These are phyloP conservation scores for Mus spretus DNA, from an alignment of 2,797 vertebrate genomes.

Conservation along the genomic window DNA sequence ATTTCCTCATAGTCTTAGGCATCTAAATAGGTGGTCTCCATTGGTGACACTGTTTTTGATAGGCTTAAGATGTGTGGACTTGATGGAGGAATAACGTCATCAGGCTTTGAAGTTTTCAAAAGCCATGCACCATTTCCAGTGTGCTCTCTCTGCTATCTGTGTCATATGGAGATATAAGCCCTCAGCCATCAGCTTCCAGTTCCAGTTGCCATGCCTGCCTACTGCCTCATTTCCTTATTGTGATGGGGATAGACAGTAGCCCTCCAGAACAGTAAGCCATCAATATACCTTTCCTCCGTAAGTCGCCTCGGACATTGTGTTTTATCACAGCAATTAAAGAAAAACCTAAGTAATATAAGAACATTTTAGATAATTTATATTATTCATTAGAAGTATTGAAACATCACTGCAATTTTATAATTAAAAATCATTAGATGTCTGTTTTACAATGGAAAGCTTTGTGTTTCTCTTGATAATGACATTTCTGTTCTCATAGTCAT, in stretches of 20 bases:
- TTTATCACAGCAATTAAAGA: not conserved
- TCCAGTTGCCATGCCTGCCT: not conserved
- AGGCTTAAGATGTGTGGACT: not conserved
- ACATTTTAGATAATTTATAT: slow-evolving; percentile 16
- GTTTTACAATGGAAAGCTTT: slow-evolving; percentile 44
- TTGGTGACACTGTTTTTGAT: not conserved
- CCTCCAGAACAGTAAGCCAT: not conserved
- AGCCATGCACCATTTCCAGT: not conserved
- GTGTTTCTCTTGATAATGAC: slow-evolving; percentile 24
- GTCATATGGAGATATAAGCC: not conserved
- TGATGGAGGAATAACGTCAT: not conserved
- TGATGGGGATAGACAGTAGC: too few species aligned
- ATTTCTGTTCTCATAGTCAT: not conserved
- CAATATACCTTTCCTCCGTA: not conserved
- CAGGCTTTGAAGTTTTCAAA: not conserved
- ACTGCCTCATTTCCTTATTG: not conserved
- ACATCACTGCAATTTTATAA: not conserved
- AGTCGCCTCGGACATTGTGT: too few species aligned
- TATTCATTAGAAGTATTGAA: slow-evolving; percentile 48
- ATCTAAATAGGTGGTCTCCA: not conserved
- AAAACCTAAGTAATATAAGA: not conserved
- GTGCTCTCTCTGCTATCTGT: not conserved
- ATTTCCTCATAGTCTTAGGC: too few species aligned
- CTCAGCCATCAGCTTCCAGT: not conserved
- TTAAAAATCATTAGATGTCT: slow-evolving; percentile 32